phyloP scores from a whole-genome alignment of 2,113 vertebrate species.

The Rutilus rutilus region DNA sequence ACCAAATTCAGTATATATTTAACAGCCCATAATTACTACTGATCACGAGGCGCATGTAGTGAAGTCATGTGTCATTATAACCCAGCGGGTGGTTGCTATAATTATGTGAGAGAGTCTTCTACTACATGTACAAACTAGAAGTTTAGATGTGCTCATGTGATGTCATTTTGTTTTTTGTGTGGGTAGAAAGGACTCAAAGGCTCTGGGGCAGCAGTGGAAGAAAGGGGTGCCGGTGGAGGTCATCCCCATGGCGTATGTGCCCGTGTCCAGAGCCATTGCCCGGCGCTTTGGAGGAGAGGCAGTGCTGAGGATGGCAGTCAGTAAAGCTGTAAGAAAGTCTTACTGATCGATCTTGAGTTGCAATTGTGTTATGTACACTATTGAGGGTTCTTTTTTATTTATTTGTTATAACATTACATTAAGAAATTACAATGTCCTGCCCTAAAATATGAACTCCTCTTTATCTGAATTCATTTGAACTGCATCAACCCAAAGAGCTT shows the following conservation, averaged over 20 bases:
- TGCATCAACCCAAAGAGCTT: not conserved
- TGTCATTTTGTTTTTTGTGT: not conserved
- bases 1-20: not conserved
- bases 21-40: not conserved
- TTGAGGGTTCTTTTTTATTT: not conserved
- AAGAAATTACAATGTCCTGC: not conserved
- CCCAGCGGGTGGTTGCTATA: not conserved
- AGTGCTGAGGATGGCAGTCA: slow-evolving; percentile 91
- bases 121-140: not conserved
- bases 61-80: not conserved
- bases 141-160: not conserved
- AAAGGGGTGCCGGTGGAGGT: slow-evolving; percentile 95
- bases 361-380: not conserved
- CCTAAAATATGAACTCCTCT: not conserved
- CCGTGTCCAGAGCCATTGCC: slow-evolving; percentile 82
- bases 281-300: slow-evolving; percentile 83
- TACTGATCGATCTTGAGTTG: not conserved
- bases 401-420: not conserved
- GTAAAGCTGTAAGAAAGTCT: slow-evolving; percentile 86
- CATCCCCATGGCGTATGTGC: slow-evolving; percentile 94
- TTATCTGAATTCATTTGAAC: not conserved
- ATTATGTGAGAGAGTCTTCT: not conserved
- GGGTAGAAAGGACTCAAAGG: slow-evolving; percentile 88
- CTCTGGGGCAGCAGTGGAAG: slow-evolving; percentile 93
- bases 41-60: not conserved